Evolutionary conservation across 2,888 invertebrate genomes (phyloP), one percentile per base, ranked within the genome.

Genomic region (Drosophila meridiana): DNA sequence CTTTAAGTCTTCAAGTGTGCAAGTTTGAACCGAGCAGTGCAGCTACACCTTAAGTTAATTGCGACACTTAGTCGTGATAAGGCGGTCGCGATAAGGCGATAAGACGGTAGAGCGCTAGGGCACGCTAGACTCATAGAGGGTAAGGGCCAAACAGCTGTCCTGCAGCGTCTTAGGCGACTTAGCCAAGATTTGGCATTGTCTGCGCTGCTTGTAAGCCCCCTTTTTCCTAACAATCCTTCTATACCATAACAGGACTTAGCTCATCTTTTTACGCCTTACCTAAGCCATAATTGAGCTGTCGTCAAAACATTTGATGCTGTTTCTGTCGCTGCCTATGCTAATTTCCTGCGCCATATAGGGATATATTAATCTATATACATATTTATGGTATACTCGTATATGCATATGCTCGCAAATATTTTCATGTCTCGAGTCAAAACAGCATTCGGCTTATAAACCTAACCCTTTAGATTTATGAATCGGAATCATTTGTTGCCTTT

Each of bases 381-480:
- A 34, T 34, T 26, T 34, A 14, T 8, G 38, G 9, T 0, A 48
- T 36, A 20, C 20, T 20, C 20, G 20, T 20, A 26, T 1, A 14
- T 34, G 43, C 43, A 28, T 14, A 89, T 89, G 73, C 87, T 73
- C 52, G 85, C 85, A 87, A 87, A 87, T 89, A 89, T 89, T 89
- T 87, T 86, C 82, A 67, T 88, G 86, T 75, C 60, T 56, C 70
- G 74, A 86, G 87, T 87, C 87, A 87, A 78, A 87, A 87, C 82
- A 83, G 62, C 38, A 30, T 2, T 38, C 55, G 38, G 52, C 20
- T 50, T 50, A 53, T 56, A 65, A 55, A 26, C 59, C 55, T 55
- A 42, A 63, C 42, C 53, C 61, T 32, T 67, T 42, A 48, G 55
- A 60, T 57, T 67, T 63, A 60, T 53, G 60, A 26, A 47, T 38